Conservation (phyloP, 2,888 invertebrate genomes). For the Euproctis similis region DNA sequence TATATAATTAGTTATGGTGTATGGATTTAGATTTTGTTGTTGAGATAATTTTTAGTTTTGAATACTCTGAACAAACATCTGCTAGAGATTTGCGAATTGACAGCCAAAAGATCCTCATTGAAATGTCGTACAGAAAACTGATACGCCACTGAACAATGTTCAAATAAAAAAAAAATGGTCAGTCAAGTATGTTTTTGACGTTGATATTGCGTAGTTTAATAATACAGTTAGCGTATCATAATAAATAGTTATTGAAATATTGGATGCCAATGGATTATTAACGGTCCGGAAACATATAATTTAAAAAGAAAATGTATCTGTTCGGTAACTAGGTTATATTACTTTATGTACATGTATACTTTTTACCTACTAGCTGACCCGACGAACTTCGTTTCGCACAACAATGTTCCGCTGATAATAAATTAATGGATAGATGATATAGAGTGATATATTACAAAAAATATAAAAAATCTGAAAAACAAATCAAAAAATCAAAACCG, state of each 20-base stretch:
- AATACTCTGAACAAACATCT: conserved; percentile 67
- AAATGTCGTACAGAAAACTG: conserved; percentile 70
- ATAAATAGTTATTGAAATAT: conserved; percentile 15
- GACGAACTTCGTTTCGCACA: too few species aligned
- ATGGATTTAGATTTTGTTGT: conserved; percentile 73
- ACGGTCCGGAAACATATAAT: conserved; percentile 7
- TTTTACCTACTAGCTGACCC: too few species aligned
- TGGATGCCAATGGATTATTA: conserved; percentile 9
- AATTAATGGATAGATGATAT: too few species aligned
- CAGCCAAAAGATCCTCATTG: conserved; percentile 57
- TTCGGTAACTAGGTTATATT: too few species aligned
- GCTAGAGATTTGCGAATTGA: conserved; percentile 61
- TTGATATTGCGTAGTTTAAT: conserved; percentile 11
- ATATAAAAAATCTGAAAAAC: too few species aligned
- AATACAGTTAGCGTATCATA: conserved; percentile 21
- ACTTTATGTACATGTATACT: too few species aligned
- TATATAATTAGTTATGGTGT: conserved; percentile 75
- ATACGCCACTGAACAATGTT: conserved; percentile 56
- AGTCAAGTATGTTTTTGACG: conserved; percentile 27
- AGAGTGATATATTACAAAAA: too few species aligned
- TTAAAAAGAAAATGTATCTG: too few species aligned
- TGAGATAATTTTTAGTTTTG: conserved; percentile 70
- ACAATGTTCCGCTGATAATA: too few species aligned
- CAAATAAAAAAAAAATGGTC: conserved; percentile 72
- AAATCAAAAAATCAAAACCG: too few species aligned